phyloP scores from a whole-genome alignment of 2,113 vertebrate genomes.

The Prunella himalayana region DNA sequence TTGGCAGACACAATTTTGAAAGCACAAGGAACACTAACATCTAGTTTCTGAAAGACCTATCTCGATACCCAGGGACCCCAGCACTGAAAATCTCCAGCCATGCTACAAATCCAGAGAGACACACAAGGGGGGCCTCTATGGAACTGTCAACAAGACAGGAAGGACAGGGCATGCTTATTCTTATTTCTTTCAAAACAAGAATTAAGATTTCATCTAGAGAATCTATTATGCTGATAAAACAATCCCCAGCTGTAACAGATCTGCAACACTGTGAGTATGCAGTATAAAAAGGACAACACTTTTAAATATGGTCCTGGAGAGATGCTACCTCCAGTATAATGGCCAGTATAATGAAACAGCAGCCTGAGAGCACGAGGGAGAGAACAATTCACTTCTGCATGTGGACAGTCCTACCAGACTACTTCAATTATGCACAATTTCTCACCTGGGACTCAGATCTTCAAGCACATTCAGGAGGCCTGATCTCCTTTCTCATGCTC shows the following conservation, averaged over 20 bases:
- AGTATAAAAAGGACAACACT: not conserved
- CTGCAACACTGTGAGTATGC: not conserved
- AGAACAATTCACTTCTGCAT: rapidly evolving
- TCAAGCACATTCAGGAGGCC: not conserved
- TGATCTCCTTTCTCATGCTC: not conserved
- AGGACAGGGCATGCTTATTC: not conserved
- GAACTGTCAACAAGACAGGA: not conserved
- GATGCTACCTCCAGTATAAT: not conserved
- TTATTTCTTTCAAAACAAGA: not conserved
- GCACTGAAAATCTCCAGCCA: not conserved
- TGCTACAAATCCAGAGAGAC: not conserved
- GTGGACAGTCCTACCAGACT: not conserved
- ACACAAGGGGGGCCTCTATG: not conserved
- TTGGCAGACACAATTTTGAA: not conserved
- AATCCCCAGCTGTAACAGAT: not conserved
- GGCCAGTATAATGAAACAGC: not conserved
- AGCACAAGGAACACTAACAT: not conserved
- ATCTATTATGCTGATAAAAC: not conserved
- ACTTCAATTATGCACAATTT: not conserved
- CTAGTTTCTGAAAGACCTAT: not conserved
- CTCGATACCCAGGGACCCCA: not conserved
- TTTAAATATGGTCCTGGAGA: not conserved
- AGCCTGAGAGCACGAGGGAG: not conserved
- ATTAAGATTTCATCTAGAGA: not conserved
- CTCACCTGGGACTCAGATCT: not conserved